Base-by-base conservation (phyloP, 1,140 invertebrate species). In the Lepidurus couesii region DNA sequence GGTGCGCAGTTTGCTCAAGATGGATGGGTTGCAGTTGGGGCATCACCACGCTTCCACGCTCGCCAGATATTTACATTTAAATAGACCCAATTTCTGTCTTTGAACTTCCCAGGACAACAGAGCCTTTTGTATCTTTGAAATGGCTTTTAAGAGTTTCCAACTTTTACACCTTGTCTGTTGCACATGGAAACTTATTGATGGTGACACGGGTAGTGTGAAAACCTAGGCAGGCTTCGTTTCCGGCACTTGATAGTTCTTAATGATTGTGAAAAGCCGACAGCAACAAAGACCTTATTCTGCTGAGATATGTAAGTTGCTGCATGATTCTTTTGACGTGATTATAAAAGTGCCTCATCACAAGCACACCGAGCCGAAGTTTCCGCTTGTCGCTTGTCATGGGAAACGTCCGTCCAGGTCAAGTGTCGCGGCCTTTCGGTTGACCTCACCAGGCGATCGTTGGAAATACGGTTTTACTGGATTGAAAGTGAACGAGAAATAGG, bases 311-410 rank as follows among this genome's bases (percentile, higher is more conserved):
- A 16, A n/a, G 21, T 65, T n/a, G 53, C 13, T 65, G 21, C 16
- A 13, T 65, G 53, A 65, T n/a, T 7, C 6, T 65, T 9, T 65
- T 65, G 53, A 65, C 53, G 9, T 21, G 16, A n/a, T 65, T 65
- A 21, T 65, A 21, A 65, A 21, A 65, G 16, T 21, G 53, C 53
- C 53, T 65, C n/a, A 21, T 65, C 53, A n/a, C 53, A 13, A 7
- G 16, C 53, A 21, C 16, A 16, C 21, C 21, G 16, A 16, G 53
- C 8, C 21, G 53, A 65, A 65, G 53, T 65, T 65, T 65, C 53
- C 53, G 53, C 53, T 65, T 65, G 53, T 65, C 53, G 53, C 53
- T 65, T 65, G 53, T 65, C 53, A 65, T 65, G 53, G 53, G 53
- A 65, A 65, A 65, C 53, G 53, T 65, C 53, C 53, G 53, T 65